phyloP scores from a whole-genome alignment of 2,797 vertebrate species.

The Peromyscus nudipes region DNA sequence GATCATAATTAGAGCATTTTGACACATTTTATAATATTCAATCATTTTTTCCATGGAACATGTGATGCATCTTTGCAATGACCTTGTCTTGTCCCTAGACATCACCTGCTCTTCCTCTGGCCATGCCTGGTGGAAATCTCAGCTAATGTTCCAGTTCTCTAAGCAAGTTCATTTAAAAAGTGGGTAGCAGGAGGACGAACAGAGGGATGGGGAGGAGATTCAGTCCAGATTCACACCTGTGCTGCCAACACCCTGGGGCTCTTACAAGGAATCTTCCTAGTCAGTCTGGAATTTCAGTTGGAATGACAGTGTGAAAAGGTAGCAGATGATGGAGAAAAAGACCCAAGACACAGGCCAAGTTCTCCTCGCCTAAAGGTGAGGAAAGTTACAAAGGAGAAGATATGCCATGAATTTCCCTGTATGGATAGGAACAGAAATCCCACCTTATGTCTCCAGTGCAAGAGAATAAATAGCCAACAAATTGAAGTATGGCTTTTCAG shows the following conservation, averaged over 20 bases:
- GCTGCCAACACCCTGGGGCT: slow-evolving; percentile 61
- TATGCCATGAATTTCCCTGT: neutral
- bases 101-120: neutral
- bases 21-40: neutral
- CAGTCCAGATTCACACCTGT: slow-evolving; percentile 61
- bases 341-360: neutral
- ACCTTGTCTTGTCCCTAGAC: neutral
- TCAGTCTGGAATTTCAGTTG: slow-evolving; percentile 32
- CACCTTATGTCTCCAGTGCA: no score
- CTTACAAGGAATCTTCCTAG: neutral
- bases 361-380: neutral
- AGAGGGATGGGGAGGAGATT: slow-evolving; percentile 21
- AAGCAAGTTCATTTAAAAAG: slow-evolving; percentile 68
- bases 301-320: neutral
- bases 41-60: neutral
- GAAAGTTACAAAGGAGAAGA: neutral
- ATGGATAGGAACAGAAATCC: neutral
- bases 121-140: neutral
- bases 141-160: slow-evolving; percentile 64
- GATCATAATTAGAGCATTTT: neutral
- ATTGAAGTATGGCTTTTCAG: neutral
- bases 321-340: neutral
- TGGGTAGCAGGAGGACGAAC: slow-evolving; percentile 47
- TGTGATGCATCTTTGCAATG: neutral
- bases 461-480: neutral